Evolutionary conservation across 2,113 vertebrate species (phyloP).

Genomic region (Chaenogobius annularis): DNA sequence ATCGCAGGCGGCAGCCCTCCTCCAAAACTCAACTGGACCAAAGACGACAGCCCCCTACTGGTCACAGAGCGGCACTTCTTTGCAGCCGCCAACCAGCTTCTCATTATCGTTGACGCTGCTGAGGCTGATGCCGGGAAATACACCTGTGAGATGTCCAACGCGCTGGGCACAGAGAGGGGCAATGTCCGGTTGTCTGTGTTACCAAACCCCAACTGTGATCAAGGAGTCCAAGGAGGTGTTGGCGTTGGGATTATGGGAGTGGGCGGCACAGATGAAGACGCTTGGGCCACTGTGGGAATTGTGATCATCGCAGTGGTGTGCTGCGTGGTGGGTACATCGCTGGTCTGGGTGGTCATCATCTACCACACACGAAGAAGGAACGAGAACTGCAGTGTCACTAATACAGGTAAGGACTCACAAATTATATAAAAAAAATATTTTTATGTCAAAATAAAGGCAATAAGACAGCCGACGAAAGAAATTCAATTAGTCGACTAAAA

Average conservation of each 20-base stretch:
- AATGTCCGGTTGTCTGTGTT: conserved; percentile 86
- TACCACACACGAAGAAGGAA: conserved; percentile 93
- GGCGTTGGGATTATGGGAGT: conserved; percentile 53
- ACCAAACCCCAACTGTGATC: conserved; percentile 91
- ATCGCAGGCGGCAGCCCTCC: conserved; percentile 93
- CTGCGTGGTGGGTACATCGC: conserved; percentile 96
- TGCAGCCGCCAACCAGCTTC: conserved; percentile 92
- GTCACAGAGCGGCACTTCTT: conserved; percentile 96
- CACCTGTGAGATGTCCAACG: conserved; percentile 97
- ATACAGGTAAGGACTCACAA: conserved; percentile 83
- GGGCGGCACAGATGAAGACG: conserved; percentile 79
- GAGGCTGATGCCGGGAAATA: conserved; percentile 90
- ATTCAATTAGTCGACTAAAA: no score
- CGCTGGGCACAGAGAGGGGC: conserved; percentile 90
- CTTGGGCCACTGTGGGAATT: conserved; percentile 94
- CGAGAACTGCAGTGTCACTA: conserved; percentile 95
- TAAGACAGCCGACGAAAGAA: no score
- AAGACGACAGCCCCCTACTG: conserved; percentile 88
- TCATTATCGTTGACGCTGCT: conserved; percentile 92
- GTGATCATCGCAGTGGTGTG: conserved; percentile 98
- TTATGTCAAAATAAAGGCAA: no score
- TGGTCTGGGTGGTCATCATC: conserved; percentile 98
- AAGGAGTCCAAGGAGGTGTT: conserved; percentile 76
- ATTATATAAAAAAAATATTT: no score
- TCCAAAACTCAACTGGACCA: conserved; percentile 93